A percentile compares a stretch with the other conserved stretches of the same genome.
Conservation (phyloP, 2,113 vertebrate species). For the Chaenogobius annularis region DNA sequence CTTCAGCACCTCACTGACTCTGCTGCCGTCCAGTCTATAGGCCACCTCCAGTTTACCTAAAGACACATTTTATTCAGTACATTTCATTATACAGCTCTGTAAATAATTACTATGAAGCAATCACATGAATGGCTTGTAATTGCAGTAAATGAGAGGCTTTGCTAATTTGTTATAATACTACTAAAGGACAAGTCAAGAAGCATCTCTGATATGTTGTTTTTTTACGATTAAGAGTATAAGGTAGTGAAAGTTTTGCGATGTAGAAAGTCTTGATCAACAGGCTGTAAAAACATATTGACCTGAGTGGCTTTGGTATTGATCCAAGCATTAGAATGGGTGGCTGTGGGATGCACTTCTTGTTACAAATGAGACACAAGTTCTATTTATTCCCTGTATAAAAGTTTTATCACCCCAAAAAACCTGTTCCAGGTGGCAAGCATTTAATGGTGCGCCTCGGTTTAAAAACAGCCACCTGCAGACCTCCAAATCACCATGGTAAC, state of each 20-base stretch:
- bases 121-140: background rate
- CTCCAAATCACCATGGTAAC: slow-evolving; percentile 18
- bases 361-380: slow-evolving; percentile 1
- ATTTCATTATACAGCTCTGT: background rate
- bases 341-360: slow-evolving; percentile 6
- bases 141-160: background rate
- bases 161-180: background rate
- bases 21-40: slow-evolving; percentile 64
- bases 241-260: background rate
- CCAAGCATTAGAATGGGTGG: background rate
- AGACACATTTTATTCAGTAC: background rate
- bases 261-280: background rate
- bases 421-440: background rate
- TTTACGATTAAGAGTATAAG: background rate
- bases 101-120: background rate
- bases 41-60: slow-evolving; percentile 68
- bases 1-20: slow-evolving; percentile 46
- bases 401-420: slow-evolving; percentile 17
- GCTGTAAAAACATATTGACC: slow-evolving; percentile 1
- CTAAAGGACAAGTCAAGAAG: background rate
- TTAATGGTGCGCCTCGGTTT: slow-evolving; percentile 13
- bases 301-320: background rate
- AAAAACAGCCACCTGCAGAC: slow-evolving; percentile 10
- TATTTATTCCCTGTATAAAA: background rate
- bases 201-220: background rate